Conservation (phyloP, 2,797 vertebrate species). For the Premnoplex brunnescens region DNA sequence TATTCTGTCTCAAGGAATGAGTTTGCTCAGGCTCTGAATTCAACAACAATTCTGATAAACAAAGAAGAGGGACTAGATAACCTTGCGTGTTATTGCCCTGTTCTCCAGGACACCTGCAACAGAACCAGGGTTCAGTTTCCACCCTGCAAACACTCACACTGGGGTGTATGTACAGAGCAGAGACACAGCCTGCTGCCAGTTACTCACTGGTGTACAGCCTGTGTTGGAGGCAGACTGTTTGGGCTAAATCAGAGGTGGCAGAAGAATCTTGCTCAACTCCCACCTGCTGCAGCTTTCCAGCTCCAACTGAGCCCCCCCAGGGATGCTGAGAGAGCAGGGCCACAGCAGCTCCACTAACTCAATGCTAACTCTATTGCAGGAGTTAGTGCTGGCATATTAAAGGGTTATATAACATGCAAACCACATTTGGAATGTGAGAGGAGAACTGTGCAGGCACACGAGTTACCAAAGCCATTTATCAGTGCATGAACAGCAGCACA, state of each 20-base stretch:
- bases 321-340: background rate
- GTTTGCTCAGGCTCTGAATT: background rate
- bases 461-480: background rate
- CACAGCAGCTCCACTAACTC: background rate
- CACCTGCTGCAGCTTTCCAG: background rate
- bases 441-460: background rate
- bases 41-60: background rate
- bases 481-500: background rate
- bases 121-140: background rate
- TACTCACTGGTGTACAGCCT: background rate
- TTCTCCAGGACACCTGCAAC: background rate
- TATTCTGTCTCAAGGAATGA: background rate
- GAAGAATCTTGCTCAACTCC: background rate
- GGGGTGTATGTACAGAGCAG: background rate
- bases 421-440: background rate
- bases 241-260: background rate
- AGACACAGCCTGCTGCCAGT: background rate
- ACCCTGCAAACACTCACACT: background rate
- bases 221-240: accelerated
- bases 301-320: background rate
- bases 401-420: background rate
- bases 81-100: accelerated
- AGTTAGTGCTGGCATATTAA: background rate
- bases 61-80: background rate
- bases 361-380: background rate